Percentiles rank a stretch among this genome's conserved stretches.
Evolutionary conservation across 2,113 vertebrate genomes (phyloP).

Genomic region (Coregonus clupeaformis): DNA sequence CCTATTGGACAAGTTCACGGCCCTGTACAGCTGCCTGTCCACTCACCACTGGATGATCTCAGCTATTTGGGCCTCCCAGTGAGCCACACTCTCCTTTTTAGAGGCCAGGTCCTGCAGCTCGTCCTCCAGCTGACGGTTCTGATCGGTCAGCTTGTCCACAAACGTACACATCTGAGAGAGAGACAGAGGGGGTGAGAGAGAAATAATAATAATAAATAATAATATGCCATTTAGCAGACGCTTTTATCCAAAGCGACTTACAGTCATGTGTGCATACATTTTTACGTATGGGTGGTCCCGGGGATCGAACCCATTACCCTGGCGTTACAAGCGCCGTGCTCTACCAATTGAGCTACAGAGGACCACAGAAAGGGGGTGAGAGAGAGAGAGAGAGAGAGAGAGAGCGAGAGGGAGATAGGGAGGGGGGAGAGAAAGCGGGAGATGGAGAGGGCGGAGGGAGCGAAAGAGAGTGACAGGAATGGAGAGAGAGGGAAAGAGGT

Average conservation of each 20-base stretch:
- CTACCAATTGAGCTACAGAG: too few species aligned
- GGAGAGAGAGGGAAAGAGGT: too few species aligned
- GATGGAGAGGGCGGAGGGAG: not conserved
- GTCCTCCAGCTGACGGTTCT: constrained; percentile 92
- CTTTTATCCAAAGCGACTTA: too few species aligned
- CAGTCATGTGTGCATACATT: too few species aligned
- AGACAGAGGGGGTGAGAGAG: not conserved
- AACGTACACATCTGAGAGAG: constrained; percentile 83
- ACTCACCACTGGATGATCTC: constrained; percentile 98
- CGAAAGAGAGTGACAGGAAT: not conserved
- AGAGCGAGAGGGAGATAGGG: not conserved
- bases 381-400: not conserved
- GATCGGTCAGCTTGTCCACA: constrained; percentile 88
- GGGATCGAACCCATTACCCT: too few species aligned
- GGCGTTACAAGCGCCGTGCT: too few species aligned
- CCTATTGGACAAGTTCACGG: not conserved
- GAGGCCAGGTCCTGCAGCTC: constrained; percentile 89
- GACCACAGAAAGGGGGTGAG: too few species aligned
- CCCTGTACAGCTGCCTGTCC: not conserved
- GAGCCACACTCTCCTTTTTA: constrained; percentile 93
- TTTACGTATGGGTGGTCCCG: too few species aligned
- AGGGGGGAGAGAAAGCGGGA: constrained; percentile 8
- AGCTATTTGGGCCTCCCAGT: constrained; percentile 98
- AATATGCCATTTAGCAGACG: too few species aligned
- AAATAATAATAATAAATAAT: too few species aligned